Base-by-base conservation (phyloP, 2,888 invertebrate genomes). In the Aphelenchoides bicaudatus region DNA sequence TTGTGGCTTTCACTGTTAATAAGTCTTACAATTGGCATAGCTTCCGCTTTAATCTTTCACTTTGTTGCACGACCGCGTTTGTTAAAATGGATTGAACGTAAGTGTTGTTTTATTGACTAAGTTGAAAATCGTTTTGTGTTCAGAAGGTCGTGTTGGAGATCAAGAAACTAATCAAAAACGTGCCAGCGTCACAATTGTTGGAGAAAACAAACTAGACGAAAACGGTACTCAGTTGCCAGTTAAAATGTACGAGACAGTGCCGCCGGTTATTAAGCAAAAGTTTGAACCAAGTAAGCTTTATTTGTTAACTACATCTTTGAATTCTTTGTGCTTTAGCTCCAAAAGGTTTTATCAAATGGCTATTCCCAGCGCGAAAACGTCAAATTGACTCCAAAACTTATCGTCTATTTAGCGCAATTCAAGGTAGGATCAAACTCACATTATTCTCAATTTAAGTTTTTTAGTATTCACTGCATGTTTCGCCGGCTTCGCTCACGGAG, bases 401-500 rank as follows among this genome's bases (percentile, higher is more conserved):
- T 4, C 39, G 50, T 23, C 34, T 65, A 59, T 65, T 65, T 83
- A 89, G 92, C 39, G 91, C 91, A 81, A 84, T 96, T 39, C 96
- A 98, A 85, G n/a, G n/a, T n/a, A n/a, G n/a, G n/a, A n/a, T n/a
- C n/a, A n/a, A n/a, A n/a, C n/a, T n/a, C n/a, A n/a, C n/a, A n/a
- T n/a, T n/a, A n/a, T n/a, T n/a, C n/a, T n/a, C n/a, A n/a, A n/a
- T n/a, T n/a, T n/a, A n/a, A n/a, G n/a, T n/a, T n/a, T n/a, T n/a
- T n/a, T n/a, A 58, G 56, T 70, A 55, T 84, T 98, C 59, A 98
- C 96, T 0, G 98, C 98, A 3, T 88, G 91, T 16, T 98, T 98
- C 81, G 96, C 94, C 2, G 91, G 94, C 54, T 98, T 98, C 80
- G 98, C 96, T 19, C 98, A 98, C 78, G 96, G 96, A 29, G 96